Base-by-base conservation (phyloP, 2,797 vertebrate species). In the Micropoecilia bifurca region DNA sequence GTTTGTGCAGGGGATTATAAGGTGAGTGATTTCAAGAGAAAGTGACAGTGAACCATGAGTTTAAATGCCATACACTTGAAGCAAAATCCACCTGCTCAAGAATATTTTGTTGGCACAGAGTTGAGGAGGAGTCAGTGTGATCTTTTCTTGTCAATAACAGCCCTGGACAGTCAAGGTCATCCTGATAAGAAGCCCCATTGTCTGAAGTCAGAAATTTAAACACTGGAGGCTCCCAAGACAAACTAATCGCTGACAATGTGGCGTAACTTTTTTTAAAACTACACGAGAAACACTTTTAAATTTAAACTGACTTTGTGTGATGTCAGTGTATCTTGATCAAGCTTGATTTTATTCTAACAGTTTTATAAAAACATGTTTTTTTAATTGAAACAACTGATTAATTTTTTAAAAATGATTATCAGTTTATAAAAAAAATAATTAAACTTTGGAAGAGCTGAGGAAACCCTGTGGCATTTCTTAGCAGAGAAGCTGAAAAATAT, bases 151-250 rank as follows among this genome's bases (percentile, higher is more conserved):
- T 71, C 28, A 53, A 33, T 48, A 74, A 30, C n/a, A n/a, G n/a
- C 46, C 59, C 20, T 78, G 76, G n/a, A 36, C 33, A 66, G 45
- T 59, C 57, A 53, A 36, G 55, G 59, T 69, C 59, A 13, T 59
- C 20, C 45, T 74, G 61, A 75, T 80, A 74, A 80, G 39, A 69
- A 80, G 48, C 33, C 22, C 46, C 47, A 76, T 30, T 43, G 57
- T 74, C 59, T 79, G 36, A 50, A 79, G 59, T 55, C 73, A 75
- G 48, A 80, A 74, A 53, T 74, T 61, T 80, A 80, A 75, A 80
- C 33, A 41, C 47, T 45, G 22, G 22, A 74, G 20, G 46, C 28
- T 73, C 57, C n/a, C 53, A 46, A 1, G 10, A 78, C 14, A 28
- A 45, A 22, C 4, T 16, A 68, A 50, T 68, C 33, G 36, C 18